These are phyloP conservation scores for Spilogale gracilis DNA, from an alignment of 2,113 vertebrate genomes.

Conservation along the genomic window DNA sequence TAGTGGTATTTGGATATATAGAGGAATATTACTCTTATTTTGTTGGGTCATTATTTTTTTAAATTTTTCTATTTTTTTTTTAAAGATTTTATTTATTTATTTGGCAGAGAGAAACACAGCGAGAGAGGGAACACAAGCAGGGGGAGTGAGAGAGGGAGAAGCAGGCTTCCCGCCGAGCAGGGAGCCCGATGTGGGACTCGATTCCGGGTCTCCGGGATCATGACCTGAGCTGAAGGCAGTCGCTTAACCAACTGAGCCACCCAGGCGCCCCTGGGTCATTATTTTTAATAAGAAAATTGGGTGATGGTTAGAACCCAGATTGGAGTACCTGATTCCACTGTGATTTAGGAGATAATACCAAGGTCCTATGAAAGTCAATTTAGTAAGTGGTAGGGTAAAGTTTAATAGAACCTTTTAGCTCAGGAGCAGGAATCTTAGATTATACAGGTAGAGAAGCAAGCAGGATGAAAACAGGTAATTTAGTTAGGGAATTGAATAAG, in stretches of 20 bases:
- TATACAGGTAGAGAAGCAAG: neutral
- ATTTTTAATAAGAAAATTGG: slow-evolving; percentile 52
- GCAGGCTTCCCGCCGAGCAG: too few relatives aligned
- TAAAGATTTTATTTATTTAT: neutral
- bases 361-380: neutral
- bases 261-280: neutral
- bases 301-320: neutral
- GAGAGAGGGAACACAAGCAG: too few relatives aligned
- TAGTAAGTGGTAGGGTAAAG: neutral
- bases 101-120: too few relatives aligned
- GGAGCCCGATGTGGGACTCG: too few relatives aligned
- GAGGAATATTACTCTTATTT: neutral
- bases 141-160: too few relatives aligned
- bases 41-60: neutral
- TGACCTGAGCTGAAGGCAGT: too few relatives aligned
- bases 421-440: slow-evolving; percentile 46
- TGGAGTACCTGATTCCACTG: neutral
- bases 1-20: slow-evolving; percentile 31
- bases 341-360: slow-evolving; percentile 34
- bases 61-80: neutral
- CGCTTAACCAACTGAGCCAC: too few relatives aligned
- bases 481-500: slow-evolving; percentile 38
- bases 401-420: slow-evolving; percentile 12
- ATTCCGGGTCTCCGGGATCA: too few relatives aligned
- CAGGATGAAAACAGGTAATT: slow-evolving; percentile 38